Base-by-base conservation (phyloP, 2,888 invertebrate genomes). In the Clunio marinus region DNA sequence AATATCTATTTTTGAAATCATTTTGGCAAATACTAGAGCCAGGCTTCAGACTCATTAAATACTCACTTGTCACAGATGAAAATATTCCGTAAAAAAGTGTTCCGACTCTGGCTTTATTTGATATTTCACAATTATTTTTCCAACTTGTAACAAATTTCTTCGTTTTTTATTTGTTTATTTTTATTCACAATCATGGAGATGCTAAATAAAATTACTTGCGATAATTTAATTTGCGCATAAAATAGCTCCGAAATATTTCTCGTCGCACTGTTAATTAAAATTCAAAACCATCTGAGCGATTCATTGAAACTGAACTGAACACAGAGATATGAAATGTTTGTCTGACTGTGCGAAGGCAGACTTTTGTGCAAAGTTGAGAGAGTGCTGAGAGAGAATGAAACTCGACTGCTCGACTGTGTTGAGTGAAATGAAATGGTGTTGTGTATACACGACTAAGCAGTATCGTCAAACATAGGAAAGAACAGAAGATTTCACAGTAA, bases 261-360 rank as follows among this genome's bases (percentile, higher is more conserved):
- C 57, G 57, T 25, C 24, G 57, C 57, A 27, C 57, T 41, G 60
- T 37, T 60, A 60, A 60, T 60, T 60, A 60, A 60, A 22, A 60
- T 60, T 60, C 60, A 60, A 60, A 60, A 60, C 41, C 28, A 28
- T 60, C 60, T 60, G 60, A 60, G 60, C 22, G 41, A 60, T 37
- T 60, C 60, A 60, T 20, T 37, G 60, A 37, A 37, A 60, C 60
- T 60, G 60, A 60, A 60, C 32, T 60, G 35, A 27, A 35, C 37
- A 60, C 60, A 58, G 35, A 45, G 17, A 35, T 35, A 35, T 27
- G 27, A 27, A 13, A 22, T 57, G 24, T 57, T 57, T 57, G 59
- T 37, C 60, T 59, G 32, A 7, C 41, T 17, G 63, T 28, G n/a
- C n/a, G n/a, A 46, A 63, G 25, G 46, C 15, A 25, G n/a, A 13